Percentiles rank a stretch among this genome's conserved stretches.
phyloP scores from a whole-genome alignment of 2,888 invertebrate genomes.

The Pyrgus malvae region DNA sequence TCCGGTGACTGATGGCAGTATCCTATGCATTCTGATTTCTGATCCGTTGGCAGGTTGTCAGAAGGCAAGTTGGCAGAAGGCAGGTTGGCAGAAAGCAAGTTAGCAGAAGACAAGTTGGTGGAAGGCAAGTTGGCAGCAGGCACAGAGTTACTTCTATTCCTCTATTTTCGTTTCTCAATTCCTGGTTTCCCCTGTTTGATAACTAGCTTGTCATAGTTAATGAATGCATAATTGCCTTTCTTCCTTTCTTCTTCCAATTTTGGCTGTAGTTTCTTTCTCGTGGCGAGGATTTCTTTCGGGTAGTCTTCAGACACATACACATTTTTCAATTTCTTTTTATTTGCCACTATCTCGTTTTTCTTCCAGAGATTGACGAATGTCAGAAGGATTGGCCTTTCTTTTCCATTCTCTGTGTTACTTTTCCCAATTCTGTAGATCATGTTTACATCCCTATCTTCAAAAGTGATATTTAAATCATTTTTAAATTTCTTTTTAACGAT shows the following conservation, averaged over 20 bases:
- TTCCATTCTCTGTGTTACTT: too few species aligned
- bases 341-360: too few species aligned
- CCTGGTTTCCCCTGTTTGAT: neutral
- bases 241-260: conserved; percentile 7
- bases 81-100: neutral
- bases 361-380: too few species aligned
- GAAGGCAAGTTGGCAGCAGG: neutral
- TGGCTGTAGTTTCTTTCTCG: neutral
- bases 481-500: too few species aligned
- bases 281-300: neutral
- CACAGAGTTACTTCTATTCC: neutral
- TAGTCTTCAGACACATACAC: neutral
- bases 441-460: too few species aligned
- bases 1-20: neutral
- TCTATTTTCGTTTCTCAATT: neutral
- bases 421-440: too few species aligned
- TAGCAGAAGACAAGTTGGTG: too few species aligned
- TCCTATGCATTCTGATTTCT: neutral
- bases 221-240: neutral
- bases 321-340: too few species aligned
- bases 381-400: too few species aligned
- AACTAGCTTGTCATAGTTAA: neutral
- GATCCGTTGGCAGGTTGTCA: neutral
- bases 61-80: too few species aligned
- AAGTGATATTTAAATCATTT: too few species aligned